Evolutionary conservation across 1,140 invertebrate genomes (phyloP).

Genomic region (Pogonomyrmex californicus): DNA sequence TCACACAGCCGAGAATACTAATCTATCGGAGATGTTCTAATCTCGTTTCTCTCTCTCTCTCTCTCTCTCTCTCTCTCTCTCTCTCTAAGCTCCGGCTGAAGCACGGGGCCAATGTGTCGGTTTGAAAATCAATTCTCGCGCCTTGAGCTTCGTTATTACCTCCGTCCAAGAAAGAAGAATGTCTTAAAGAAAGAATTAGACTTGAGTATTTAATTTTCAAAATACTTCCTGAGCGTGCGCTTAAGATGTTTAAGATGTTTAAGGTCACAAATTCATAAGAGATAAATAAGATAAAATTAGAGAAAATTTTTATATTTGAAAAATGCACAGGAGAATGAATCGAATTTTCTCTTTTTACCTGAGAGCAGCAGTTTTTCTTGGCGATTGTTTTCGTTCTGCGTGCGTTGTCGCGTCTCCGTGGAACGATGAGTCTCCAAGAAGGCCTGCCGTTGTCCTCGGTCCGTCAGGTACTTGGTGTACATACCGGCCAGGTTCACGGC

Average conservation of each 20-base stretch:
- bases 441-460: conserved; percentile 97
- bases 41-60: neutral
- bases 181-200: neutral
- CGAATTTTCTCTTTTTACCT: conserved; percentile 86
- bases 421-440: conserved; percentile 98
- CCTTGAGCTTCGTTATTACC: neutral
- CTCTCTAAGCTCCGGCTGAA: neutral
- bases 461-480: conserved; percentile 98
- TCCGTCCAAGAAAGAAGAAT: neutral
- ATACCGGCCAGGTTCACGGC: conserved; percentile 97
- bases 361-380: conserved; percentile 96
- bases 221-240: neutral
- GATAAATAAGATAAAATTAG: no score
- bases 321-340: neutral
- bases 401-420: conserved; percentile 97
- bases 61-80: no score
- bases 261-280: no score
- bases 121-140: conserved; percentile 9
- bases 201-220: neutral
- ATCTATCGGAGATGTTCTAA: neutral
- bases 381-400: conserved; percentile 97
- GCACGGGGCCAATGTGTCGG: neutral
- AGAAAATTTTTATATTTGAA: neutral
- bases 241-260: neutral
- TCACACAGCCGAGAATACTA: neutral